Evolutionary conservation across 2,113 vertebrate genomes (phyloP), one percentile per base, ranked within the genome.

Genomic region (Epinephelus lanceolatus): DNA sequence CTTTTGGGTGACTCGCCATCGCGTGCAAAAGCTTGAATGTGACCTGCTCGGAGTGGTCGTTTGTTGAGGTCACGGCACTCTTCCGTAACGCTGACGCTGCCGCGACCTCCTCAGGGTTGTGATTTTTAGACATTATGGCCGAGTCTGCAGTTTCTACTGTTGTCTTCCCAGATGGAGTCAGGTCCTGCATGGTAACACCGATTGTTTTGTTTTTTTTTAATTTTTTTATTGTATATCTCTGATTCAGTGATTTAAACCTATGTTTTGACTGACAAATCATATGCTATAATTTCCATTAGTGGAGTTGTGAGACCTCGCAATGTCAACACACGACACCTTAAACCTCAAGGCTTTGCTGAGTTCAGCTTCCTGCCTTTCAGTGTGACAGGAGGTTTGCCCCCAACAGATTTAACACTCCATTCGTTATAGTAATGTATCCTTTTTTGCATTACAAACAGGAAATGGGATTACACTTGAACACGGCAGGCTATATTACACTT

Each of bases 161-260:
- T 82, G 88, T 93, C 90, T 93, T 93, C 89, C 92, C 79, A 75
- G 85, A 78, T 87, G 79, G 87, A 86, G 83, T 86, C 85, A 66
- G 86, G 76, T 86, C 68, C 76, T 85, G 91, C 88, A 91, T 90
- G 86, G 76, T 88, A 83, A 84, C 53, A 76, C 81, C 27, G 47
- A 65, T 80, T 27, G 5, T 30, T 30, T 30, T 30, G 4, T 12
- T 42, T 45, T 45, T 45, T 12, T 10, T n/a, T n/a, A n/a, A n/a
- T n/a, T n/a, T 37, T 72, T 68, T 71, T 78, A 56, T 71, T 83
- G 59, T 79, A 75, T 66, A 70, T 83, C 79, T 88, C 63, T 72
- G 63, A 83, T 74, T 78, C 72, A 71, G 71, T 52, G 57, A 57
- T 71, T 78, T 61, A 59, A 30, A 81, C 62, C 57, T 60, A 9